Base-by-base conservation (phyloP, 2,888 invertebrate genomes). In the Caenorhabditis becei region DNA sequence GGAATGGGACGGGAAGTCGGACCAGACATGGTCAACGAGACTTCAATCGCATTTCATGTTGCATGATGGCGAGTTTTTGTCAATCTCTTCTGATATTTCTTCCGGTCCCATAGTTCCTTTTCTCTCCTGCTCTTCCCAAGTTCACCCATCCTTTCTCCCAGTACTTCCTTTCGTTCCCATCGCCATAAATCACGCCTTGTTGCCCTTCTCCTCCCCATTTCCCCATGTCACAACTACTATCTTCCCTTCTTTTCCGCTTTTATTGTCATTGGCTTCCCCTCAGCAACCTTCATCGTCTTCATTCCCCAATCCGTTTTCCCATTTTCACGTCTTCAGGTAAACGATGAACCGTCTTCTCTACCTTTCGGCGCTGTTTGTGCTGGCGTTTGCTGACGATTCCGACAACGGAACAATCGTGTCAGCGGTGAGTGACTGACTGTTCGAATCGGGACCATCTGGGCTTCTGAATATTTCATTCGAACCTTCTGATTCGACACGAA, bases 321-420 rank as follows among this genome's bases (percentile, higher is more conserved):
- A 26, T 37, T 20, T 35, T n/a, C 18, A 23, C 37, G n/a, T 16
- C 37, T 71, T 47, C 72, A 72, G 72, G 72, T 58, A 72, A 65
- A 61, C 71, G 54, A 66, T 75, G 75, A 75, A 61, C 75, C 75
- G 75, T 53, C 51, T 75, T 14, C 8, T 75, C 37, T 75, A 66
- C 61, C 44, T 75, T 35, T 28, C 54, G 66, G 66, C 66, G 53
- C 75, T 75, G 23, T 49, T 75, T 7, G 75, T 35, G 20, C 26
- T 75, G 59, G 75, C 75, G 7, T 75, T 66, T 16, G 75, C 66
- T 14, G 56, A 75, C 11, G 75, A 75, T 53, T 51, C 66, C 24
- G 75, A 75, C 20, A 75, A 75, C 53, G 66, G 66, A 49, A 75
- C 75, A 0, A 54, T 75, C 24, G 75, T 75, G 24, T 67, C 75